Evolutionary conservation across 1,140 invertebrate genomes (phyloP).

Genomic region (Pissodes strobi): DNA sequence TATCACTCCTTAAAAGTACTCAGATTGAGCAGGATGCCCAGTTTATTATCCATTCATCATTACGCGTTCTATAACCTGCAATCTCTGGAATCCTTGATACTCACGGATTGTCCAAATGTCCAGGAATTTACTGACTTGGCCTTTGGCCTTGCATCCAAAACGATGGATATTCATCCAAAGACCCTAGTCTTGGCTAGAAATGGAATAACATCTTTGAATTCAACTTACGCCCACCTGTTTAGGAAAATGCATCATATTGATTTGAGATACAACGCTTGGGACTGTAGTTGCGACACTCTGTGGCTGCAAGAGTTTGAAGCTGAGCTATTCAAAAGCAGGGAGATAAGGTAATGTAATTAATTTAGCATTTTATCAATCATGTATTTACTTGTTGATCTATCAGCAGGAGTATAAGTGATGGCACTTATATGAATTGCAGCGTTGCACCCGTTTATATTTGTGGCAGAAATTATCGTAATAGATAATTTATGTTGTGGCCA

Average conservation of each 20-base stretch:
- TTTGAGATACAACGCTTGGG: slow-evolving; percentile 50
- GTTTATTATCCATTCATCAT: slow-evolving; percentile 42
- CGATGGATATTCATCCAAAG: slow-evolving; percentile 36
- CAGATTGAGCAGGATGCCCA: slow-evolving; percentile 47
- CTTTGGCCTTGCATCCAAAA: slow-evolving; percentile 46
- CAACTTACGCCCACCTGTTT: slow-evolving; percentile 47
- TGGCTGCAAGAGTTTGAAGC: slow-evolving; percentile 48
- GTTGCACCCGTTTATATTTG: no score
- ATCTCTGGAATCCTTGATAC: slow-evolving; percentile 45
- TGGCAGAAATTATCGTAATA: no score
- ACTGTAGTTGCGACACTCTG: slow-evolving; percentile 49
- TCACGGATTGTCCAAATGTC: slow-evolving; percentile 48
- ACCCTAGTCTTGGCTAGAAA: slow-evolving; percentile 47
- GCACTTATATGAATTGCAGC: no score
- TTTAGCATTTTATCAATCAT: no score
- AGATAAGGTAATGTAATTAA: slow-evolving; percentile 51
- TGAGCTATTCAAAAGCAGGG: slow-evolving; percentile 37
- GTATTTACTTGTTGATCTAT: no score
- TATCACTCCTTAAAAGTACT: slow-evolving; percentile 47
- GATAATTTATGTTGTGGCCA: no score
- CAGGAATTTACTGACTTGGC: slow-evolving; percentile 45
- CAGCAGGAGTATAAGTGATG: no score
- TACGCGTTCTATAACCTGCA: slow-evolving; percentile 53
- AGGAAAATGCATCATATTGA: slow-evolving; percentile 44
- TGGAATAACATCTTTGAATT: slow-evolving; percentile 46